phyloP scores from a whole-genome alignment of 2,888 invertebrate genomes.

The Parasteatoda lunata region DNA sequence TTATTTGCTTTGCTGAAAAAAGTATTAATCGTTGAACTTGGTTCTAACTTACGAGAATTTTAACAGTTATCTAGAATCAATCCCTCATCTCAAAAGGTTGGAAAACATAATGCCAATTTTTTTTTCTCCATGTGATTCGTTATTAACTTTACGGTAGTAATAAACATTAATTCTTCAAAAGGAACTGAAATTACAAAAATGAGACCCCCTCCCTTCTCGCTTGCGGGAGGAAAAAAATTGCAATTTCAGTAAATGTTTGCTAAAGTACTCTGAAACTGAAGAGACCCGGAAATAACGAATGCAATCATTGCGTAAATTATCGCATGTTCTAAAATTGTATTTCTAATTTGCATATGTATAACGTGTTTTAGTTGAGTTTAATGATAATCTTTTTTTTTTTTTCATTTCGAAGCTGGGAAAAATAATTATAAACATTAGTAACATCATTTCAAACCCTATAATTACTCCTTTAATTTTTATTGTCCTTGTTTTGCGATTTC shows the following conservation, averaged over 20 bases:
- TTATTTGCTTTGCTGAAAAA: too few relatives aligned
- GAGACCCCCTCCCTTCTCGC: conserved; percentile 6
- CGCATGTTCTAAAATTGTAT: conserved; percentile 60
- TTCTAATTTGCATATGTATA: conserved; percentile 52
- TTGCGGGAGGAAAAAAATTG: conserved; percentile 24
- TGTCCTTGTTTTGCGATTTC: conserved; percentile 20
- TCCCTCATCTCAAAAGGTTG: conserved; percentile 31
- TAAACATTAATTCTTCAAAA: conserved; percentile 63
- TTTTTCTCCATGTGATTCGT: conserved; percentile 27
- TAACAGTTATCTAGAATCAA: too few relatives aligned
- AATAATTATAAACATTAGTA: conserved; percentile 59
- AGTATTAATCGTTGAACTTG: too few relatives aligned
- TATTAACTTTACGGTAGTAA: conserved; percentile 58
- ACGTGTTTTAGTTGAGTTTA: conserved; percentile 30
- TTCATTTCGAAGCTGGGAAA: conserved; percentile 19
- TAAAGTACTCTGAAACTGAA: conserved; percentile 32
- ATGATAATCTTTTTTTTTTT: conserved; percentile 56
- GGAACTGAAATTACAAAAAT: conserved; percentile 46
- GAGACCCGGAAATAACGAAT: conserved; percentile 29
- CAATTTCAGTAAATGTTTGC: conserved; percentile 43
- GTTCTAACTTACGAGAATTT: too few relatives aligned
- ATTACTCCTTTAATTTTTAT: conserved; percentile 63
- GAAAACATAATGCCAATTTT: conserved; percentile 13
- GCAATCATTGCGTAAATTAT: conserved; percentile 64
- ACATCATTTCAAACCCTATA: conserved; percentile 58